These are phyloP conservation scores for Epinotia brunnichana DNA, from an alignment of 2,888 invertebrate species.

Conservation along the genomic window DNA sequence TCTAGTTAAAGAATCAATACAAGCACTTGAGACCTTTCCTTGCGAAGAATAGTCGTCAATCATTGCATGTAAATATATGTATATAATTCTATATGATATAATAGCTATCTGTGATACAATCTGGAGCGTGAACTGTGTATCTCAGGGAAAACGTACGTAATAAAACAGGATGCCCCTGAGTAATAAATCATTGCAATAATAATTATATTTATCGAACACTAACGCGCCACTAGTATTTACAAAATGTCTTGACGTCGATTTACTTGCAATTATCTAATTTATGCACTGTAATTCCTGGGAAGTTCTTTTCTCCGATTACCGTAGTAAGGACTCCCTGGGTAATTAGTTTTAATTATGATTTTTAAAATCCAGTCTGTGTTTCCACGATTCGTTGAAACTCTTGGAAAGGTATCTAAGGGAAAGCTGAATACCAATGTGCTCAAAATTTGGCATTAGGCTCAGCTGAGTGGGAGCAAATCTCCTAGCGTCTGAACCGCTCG, in stretches of 20 bases:
- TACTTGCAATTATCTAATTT: not conserved
- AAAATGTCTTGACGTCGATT: slow-evolving; percentile 11
- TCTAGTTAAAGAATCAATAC: slow-evolving; percentile 13
- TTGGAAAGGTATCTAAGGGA: no score
- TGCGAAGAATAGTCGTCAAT: slow-evolving; percentile 9
- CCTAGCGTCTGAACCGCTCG: no score
- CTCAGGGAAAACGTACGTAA: slow-evolving; percentile 22
- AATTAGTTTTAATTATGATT: not conserved
- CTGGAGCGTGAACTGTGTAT: slow-evolving; percentile 32
- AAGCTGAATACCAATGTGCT: no score
- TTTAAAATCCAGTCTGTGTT: no score
- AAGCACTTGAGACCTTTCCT: slow-evolving; percentile 11
- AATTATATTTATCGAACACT: slow-evolving; percentile 7
- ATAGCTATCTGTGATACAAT: slow-evolving; percentile 30
- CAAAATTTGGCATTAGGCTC: no score
- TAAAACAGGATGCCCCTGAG: not conserved
- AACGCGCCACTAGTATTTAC: slow-evolving; percentile 20
- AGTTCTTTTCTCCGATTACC: not conserved
- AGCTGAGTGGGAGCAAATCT: no score
- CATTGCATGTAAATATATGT: not conserved
- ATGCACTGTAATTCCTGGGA: not conserved
- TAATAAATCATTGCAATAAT: slow-evolving; percentile 20
- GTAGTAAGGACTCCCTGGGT: not conserved
- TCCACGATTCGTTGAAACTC: no score
- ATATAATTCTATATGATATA: not conserved